Evolutionary conservation across 2,113 vertebrate genomes (phyloP).

Genomic region (Mola mola): DNA sequence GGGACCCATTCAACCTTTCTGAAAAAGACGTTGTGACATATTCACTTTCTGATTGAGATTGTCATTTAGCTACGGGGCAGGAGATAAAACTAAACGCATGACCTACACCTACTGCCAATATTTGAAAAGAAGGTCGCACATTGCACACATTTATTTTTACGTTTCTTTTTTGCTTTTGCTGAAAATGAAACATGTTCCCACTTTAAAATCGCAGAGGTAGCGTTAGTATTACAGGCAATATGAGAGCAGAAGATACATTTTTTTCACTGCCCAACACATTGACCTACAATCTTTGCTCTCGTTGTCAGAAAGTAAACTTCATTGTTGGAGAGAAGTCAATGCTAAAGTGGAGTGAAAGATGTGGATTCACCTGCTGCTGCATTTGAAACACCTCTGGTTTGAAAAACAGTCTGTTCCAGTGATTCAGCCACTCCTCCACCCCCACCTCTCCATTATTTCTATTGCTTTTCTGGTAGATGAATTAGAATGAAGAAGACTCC

Average conservation of each 20-base stretch:
- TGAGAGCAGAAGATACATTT: no score
- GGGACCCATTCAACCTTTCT: conserved; percentile 35
- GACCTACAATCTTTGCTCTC: background rate
- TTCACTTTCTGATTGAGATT: conserved; percentile 42
- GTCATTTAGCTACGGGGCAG: conserved; percentile 14
- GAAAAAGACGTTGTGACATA: conserved; percentile 45
- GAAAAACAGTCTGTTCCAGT: background rate
- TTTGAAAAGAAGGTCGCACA: background rate
- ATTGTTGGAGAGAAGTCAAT: no score
- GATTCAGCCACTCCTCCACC: conserved; percentile 2
- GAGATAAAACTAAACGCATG: conserved; percentile 3
- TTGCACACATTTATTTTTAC: background rate
- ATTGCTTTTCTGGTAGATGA: conserved; percentile 21
- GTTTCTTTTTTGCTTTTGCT: background rate
- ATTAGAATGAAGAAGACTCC: conserved; percentile 48
- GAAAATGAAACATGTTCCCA: background rate
- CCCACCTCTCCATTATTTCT: background rate
- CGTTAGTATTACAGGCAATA: background rate
- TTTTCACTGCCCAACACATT: no score
- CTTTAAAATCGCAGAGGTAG: background rate
- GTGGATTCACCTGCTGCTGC: background rate
- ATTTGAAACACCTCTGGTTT: background rate
- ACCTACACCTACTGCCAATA: background rate
- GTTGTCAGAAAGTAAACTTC: background rate
- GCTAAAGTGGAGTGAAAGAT: background rate